phyloP scores from a whole-genome alignment of 92 coral and sea anemone genomes.

The Epizoanthus illoricatus region DNA sequence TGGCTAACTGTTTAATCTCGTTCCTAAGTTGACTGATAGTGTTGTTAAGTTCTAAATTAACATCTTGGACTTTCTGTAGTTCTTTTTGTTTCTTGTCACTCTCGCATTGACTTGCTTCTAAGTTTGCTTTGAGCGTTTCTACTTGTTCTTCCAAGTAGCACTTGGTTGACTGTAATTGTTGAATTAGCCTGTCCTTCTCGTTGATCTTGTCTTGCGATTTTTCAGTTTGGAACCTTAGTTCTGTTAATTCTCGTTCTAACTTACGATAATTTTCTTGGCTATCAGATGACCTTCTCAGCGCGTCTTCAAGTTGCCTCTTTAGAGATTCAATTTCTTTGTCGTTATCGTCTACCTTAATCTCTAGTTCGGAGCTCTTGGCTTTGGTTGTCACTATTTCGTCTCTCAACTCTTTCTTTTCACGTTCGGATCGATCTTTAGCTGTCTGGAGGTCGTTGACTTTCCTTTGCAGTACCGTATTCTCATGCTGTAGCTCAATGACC shows the following conservation, averaged over 20 bases:
- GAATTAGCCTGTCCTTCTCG: conserved; percentile 86
- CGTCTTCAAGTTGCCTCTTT: conserved; percentile 76
- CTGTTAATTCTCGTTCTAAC: conserved; percentile 87
- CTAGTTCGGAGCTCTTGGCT: conserved; percentile 70
- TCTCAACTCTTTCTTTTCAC: conserved; percentile 72
- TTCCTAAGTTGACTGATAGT: conserved; percentile 60
- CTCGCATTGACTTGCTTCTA: conserved; percentile 67
- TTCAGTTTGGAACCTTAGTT: conserved; percentile 72
- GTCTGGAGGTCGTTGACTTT: conserved; percentile 67
- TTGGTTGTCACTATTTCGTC: conserved; percentile 63
- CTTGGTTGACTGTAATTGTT: conserved; percentile 76
- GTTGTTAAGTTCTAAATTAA: conserved; percentile 76
- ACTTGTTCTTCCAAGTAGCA: conserved; percentile 74
- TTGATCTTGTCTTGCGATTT: conserved; percentile 85
- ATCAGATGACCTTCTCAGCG: conserved; percentile 64
- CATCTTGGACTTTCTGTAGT: conserved; percentile 69
- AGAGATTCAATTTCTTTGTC: conserved; percentile 76
- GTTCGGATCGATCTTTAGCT: conserved; percentile 62
- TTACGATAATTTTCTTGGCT: conserved; percentile 78
- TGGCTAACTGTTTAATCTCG: conserved; percentile 51
- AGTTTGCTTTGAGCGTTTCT: conserved; percentile 66
- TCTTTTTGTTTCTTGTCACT: conserved; percentile 68
- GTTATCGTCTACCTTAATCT: conserved; percentile 77
- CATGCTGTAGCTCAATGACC: conserved; percentile 77
- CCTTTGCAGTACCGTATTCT: conserved; percentile 62